Base-by-base conservation (phyloP, 2,888 invertebrate genomes). In the Eustalomyia histrio region DNA sequence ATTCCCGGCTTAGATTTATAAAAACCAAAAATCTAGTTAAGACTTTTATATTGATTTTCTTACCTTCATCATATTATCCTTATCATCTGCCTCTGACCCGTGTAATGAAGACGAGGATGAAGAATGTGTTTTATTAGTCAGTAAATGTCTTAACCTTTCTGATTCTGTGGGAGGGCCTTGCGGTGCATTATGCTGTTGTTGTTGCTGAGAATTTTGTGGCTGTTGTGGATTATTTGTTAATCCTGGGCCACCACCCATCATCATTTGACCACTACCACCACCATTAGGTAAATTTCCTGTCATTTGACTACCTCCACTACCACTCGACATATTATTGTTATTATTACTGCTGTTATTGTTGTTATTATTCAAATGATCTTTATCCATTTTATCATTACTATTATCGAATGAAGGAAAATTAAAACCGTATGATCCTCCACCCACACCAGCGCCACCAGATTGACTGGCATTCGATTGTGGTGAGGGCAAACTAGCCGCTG, bases 71-170 rank as follows among this genome's bases (percentile, higher is more conserved):
- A 67, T 24, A 55, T 85, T 86, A 55, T 86, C 88, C 82, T 89
- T 90, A 29, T 90, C 90, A 10, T 90, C 89, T 52, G 89, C 88
- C 53, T 87, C 88, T 17, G 55, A 4, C 76, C 65, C 18, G 76
- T 84, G 43, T 12, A 84, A 75, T 74, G 85, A 71, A 3, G 86
- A 85, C 60, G 84, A 86, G 8, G 85, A 83, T 5, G 83, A 82
- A 16, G 86, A 84, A 67, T 88, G 88, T 14, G 90, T 85, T 85
- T 90, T 89, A 75, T 90, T 89, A 81, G 91, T 92, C 79, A 92
- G 87, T 82, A 92, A 87, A 85, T 92, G 92, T 67, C 92, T 89
- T 65, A 92, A 87, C 71, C 92, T 88, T 75, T 92, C 92, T n/a
- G 92, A 92, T 83, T 91, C 91, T 39, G 86, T 86, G 29, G 84